These are phyloP conservation scores for Papilio gigon DNA, from an alignment of 2,888 invertebrate species.

Conservation along the genomic window DNA sequence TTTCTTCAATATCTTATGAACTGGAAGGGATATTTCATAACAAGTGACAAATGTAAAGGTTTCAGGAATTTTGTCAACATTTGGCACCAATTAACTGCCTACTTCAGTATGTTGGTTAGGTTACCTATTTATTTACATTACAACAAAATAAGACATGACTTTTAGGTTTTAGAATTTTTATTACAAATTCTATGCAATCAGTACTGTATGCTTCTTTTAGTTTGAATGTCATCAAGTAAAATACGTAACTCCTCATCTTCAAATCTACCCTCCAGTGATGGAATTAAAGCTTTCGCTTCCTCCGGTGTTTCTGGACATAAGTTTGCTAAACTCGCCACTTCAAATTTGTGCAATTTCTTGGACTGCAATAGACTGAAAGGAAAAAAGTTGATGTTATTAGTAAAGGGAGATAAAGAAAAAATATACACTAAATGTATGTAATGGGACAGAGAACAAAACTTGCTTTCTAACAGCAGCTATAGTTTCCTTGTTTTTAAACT, in stretches of 20 bases:
- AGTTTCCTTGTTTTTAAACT: conserved; percentile 99
- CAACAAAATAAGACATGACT: not conserved
- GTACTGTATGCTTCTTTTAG: conserved; percentile 98
- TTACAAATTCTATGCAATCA: conserved; percentile 61
- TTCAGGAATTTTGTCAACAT: no score
- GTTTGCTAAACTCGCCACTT: conserved; percentile 97
- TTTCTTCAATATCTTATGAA: no score
- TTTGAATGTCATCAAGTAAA: conserved; percentile 98
- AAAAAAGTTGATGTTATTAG: not conserved
- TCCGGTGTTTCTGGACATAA: conserved; percentile 99
- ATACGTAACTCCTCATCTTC: conserved; percentile 99
- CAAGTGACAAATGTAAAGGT: no score
- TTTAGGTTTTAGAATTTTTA: not conserved
- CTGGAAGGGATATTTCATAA: no score
- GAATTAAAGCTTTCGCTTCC: conserved; percentile 98
- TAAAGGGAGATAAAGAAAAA: no score
- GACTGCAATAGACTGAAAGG: conserved; percentile 91
- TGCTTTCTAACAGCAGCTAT: conserved; percentile 97
- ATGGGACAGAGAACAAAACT: conserved; percentile 52
- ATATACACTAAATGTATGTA: no score
- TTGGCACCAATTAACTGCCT: no score
- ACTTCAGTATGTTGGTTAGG: no score
- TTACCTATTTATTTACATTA: not conserved
- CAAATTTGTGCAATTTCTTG: conserved; percentile 98
- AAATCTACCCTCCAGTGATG: conserved; percentile 97